phyloP scores from a whole-genome alignment of 1,140 invertebrate species.

The Ips nitidus region DNA sequence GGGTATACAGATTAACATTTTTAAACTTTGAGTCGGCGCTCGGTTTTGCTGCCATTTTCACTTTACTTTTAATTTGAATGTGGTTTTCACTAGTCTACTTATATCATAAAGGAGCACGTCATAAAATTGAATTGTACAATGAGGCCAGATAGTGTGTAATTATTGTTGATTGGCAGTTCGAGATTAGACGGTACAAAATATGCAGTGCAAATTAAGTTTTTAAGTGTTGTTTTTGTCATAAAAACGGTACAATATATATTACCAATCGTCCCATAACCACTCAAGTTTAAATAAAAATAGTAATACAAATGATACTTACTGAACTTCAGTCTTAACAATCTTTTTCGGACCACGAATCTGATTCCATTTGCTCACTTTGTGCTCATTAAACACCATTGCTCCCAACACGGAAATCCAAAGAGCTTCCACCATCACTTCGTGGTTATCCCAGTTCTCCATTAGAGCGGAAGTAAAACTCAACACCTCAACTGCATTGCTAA shows the following conservation, averaged over 20 bases:
- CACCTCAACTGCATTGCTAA: slow-evolving; percentile 57
- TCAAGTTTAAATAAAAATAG: slow-evolving; percentile 3
- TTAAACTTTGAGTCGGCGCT: too few species aligned
- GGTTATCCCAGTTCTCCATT: slow-evolving; percentile 67
- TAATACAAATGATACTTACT: slow-evolving; percentile 14
- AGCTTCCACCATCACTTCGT: slow-evolving; percentile 56
- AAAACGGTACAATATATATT: neutral
- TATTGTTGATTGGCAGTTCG: too few species aligned
- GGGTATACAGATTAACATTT: too few species aligned
- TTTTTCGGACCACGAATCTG: slow-evolving; percentile 64
- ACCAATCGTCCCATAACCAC: neutral
- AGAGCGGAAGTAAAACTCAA: slow-evolving; percentile 65
- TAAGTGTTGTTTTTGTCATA: too few species aligned
- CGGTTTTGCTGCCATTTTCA: too few species aligned
- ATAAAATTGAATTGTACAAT: too few species aligned
- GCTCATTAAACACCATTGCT: slow-evolving; percentile 68
- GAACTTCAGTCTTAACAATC: slow-evolving; percentile 34
- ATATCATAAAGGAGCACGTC: too few species aligned
- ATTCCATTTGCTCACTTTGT: slow-evolving; percentile 69
- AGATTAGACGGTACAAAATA: too few species aligned
- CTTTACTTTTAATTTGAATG: too few species aligned
- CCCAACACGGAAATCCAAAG: slow-evolving; percentile 65
- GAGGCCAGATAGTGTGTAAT: too few species aligned
- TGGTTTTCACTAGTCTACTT: too few species aligned
- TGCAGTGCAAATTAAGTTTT: neutral